Percentiles rank a stretch among this genome's conserved stretches.
phyloP scores from a whole-genome alignment of 2,113 vertebrate genomes.

The Sorex araneus region DNA sequence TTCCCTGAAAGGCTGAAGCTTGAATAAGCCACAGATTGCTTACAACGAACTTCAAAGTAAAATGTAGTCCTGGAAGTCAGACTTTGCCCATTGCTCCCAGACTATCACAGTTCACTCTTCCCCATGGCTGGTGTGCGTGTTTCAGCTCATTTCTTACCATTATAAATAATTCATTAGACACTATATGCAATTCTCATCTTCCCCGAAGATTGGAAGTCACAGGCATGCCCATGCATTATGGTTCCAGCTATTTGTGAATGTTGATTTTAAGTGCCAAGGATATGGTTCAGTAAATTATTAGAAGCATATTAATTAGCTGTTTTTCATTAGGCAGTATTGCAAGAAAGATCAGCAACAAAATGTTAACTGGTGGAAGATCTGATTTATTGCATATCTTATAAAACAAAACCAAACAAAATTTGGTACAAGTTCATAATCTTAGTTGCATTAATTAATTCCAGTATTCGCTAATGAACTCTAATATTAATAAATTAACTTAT shows the following conservation, averaged over 20 bases:
- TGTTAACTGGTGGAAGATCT: constrained; percentile 55
- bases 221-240: constrained; percentile 37
- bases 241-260: constrained; percentile 57
- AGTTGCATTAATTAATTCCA: constrained; percentile 71
- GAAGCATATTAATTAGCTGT: constrained; percentile 73
- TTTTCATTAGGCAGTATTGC: constrained; percentile 64
- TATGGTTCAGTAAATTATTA: constrained; percentile 72
- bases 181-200: constrained; percentile 67
- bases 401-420: constrained; percentile 71
- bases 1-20: neutral
- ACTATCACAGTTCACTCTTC: constrained; percentile 46
- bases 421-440: constrained; percentile 65
- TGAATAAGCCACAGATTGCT: constrained; percentile 29
- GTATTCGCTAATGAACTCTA: constrained; percentile 63
- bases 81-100: neutral
- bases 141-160: constrained; percentile 56
- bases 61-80: neutral
- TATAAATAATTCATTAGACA: constrained; percentile 77
- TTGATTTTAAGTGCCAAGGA: constrained; percentile 66
- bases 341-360: constrained; percentile 60
- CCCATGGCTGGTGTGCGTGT: constrained; percentile 22
- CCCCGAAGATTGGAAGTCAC: constrained; percentile 69
- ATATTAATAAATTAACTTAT: constrained; percentile 67
- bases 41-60: constrained; percentile 63
- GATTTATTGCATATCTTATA: constrained; percentile 68